Evolutionary conservation across 2,888 invertebrate genomes (phyloP), one percentile per base, ranked within the genome.

Genomic region (Synergus umbraculus): DNA sequence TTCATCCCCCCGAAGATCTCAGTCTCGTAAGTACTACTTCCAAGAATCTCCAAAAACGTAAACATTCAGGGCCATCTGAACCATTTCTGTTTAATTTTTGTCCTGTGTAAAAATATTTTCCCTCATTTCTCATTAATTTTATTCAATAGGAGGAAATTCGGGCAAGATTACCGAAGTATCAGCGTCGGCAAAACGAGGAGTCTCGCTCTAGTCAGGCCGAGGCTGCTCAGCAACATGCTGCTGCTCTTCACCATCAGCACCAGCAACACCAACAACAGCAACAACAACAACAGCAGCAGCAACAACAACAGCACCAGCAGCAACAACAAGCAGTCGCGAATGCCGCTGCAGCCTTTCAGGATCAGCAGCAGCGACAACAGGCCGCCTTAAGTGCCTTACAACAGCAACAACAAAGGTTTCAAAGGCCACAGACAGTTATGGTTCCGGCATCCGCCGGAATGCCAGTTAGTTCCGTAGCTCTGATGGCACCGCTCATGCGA

Each of bases 1-100:
- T 98, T 86, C 98, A 98, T 92, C 98, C 98, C 0, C 96, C 97
- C 0, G 98, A 98, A 92, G 98, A 98, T 92, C 95, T 98, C 78
- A 98, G 98, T 46, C 88, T 95, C 92, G 95, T 94, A 88, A 91
- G 91, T 88, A 81, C 29, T 41, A 3, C 29, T 29, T 29, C 29
- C 29, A 29, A 29, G 3, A 29, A 29, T 29, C 29, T 29, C 3
- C 29, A 29, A 29, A 29, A 29, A 29, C 22, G 22, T 29, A 29
- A 29, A 29, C 1, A 29, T 0, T 29, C 22, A 29, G 22, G 22
- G 22, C 22, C 22, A 22, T 22, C 22, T 22, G 22, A 29, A 29
- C 22, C 22, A 29, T 29, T 29, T 29, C 22, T 29, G 22, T 29
- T 29, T 29, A 1, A 29, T 29, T 29, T 29, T 29, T 29, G 22